Conservation (phyloP, 2,113 vertebrate species). For the Paratilapia polleni region DNA sequence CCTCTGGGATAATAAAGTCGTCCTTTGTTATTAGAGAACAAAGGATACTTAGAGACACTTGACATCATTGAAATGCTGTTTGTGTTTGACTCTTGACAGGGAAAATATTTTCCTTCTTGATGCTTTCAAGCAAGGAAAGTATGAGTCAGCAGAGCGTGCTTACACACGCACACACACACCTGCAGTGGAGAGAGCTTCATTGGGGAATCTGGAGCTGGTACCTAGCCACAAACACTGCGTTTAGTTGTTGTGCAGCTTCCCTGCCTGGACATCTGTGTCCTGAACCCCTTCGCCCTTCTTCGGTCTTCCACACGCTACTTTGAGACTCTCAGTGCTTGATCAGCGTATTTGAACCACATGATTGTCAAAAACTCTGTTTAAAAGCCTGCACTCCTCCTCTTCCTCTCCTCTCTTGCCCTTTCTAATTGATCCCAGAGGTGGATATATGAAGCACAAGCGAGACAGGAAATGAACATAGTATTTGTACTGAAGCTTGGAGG, state of each 20-base stretch:
- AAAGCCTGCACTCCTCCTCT: conserved; percentile 15
- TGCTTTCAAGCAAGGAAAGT: conserved; percentile 31
- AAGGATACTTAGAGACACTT: conserved; percentile 56
- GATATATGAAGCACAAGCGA: conserved; percentile 11
- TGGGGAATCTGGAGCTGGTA: conserved; percentile 3
- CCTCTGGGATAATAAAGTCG: conserved; percentile 9
- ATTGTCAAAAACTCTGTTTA: neutral
- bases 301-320: neutral
- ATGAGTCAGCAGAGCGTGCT: conserved; percentile 55
- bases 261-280: neutral
- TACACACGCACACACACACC: conserved; percentile 1
- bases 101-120: conserved; percentile 45
- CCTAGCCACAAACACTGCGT: neutral
- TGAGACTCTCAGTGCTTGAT: neutral
- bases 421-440: conserved; percentile 61
- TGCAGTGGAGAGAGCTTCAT: conserved; percentile 5
- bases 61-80: conserved; percentile 49
- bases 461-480: neutral
- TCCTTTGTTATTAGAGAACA: conserved; percentile 61
- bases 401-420: neutral
- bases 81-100: conserved; percentile 51
- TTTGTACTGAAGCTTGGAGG: neutral
- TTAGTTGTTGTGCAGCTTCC: conserved; percentile 21
- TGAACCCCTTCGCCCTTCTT: neutral
- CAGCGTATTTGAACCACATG: conserved; percentile 21